Conservation (phyloP, 2,888 invertebrate genomes). For the Buathra laborator region DNA sequence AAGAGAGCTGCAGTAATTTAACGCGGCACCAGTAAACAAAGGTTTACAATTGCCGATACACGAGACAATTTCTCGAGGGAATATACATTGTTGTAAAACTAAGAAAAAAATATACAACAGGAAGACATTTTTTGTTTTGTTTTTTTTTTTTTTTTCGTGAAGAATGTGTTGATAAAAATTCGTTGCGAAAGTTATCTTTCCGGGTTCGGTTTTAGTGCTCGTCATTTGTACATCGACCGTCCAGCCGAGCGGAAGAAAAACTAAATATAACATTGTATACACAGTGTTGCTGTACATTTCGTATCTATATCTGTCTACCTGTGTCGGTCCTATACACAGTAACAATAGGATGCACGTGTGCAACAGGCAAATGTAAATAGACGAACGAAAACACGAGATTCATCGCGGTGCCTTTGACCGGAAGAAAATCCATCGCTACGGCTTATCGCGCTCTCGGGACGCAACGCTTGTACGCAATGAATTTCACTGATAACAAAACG, state of each 20-base stretch:
- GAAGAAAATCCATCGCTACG: conserved; percentile 9
- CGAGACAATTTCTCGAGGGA: background rate
- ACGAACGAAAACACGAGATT: conserved; percentile 41
- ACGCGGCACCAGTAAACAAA: background rate
- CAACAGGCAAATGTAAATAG: conserved; percentile 70
- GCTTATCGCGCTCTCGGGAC: too few relatives aligned
- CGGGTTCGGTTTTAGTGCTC: too few relatives aligned
- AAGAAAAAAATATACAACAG: too few relatives aligned
- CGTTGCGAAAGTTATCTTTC: too few relatives aligned
- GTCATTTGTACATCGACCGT: too few relatives aligned
- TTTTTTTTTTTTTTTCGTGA: too few relatives aligned
- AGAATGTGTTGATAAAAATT: too few relatives aligned
- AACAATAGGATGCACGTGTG: conserved; percentile 61
- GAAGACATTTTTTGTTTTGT: too few relatives aligned
- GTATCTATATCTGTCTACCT: background rate
- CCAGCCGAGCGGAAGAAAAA: too few relatives aligned
- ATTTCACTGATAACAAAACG: conserved; percentile 50
- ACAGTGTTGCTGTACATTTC: too few relatives aligned
- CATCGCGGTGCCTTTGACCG: conserved; percentile 13
- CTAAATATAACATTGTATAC: too few relatives aligned
- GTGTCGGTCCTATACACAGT: background rate
- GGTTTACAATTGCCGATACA: background rate
- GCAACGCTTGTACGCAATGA: background rate
- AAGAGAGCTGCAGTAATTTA: background rate
- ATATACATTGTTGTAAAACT: background rate